Base-by-base conservation (phyloP, 2,113 vertebrate species). In the Solea solea region DNA sequence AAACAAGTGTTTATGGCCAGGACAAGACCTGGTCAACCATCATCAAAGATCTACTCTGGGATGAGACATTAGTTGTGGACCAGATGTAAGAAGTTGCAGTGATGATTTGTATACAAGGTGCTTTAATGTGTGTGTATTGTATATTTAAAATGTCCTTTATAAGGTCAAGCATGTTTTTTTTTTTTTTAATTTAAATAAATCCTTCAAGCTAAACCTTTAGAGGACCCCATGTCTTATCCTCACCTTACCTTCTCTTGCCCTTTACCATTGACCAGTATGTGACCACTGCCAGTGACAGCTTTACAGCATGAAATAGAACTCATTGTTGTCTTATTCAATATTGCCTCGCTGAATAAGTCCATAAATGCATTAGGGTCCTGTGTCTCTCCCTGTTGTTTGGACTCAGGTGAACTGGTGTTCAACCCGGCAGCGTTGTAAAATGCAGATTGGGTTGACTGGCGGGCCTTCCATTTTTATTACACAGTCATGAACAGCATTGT, bases 381-480 rank as follows among this genome's bases (percentile, higher is more conserved):
- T 68, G 74, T 90, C 46, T 74, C 66, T 65, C 72, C 66, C 80
- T 77, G 78, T 86, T 90, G 76, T 88, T 81, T 64, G 3, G 64
- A 64, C 49, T 70, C 59, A 34, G 81, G 72, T 88, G 89, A 90
- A 89, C 88, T 91, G 80, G 84, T 64, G 78, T 88, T 91, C 90
- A 93, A 91, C 90, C 83, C 84, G 14, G 64, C 69, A 15, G 71
- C 10, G 82, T 82, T 93, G 90, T 94, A 94, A 94, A 94, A 94
- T 93, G 93, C 83, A 92, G 90, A 92, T 87, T 54, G 90, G 88
- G 89, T 93, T 93, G 92, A 92, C 83, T 83, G 78, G 57, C 90
- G 89, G 91, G 86, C 83, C 92, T 90, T 62, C 71, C 25, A 10
- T 88, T 91, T 21, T 92, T 91, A 91, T 80, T 74, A 69, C 89